Percentiles rank a stretch among this genome's conserved stretches.
Conservation (phyloP, 2,113 vertebrate species). For the Columba janthina region DNA sequence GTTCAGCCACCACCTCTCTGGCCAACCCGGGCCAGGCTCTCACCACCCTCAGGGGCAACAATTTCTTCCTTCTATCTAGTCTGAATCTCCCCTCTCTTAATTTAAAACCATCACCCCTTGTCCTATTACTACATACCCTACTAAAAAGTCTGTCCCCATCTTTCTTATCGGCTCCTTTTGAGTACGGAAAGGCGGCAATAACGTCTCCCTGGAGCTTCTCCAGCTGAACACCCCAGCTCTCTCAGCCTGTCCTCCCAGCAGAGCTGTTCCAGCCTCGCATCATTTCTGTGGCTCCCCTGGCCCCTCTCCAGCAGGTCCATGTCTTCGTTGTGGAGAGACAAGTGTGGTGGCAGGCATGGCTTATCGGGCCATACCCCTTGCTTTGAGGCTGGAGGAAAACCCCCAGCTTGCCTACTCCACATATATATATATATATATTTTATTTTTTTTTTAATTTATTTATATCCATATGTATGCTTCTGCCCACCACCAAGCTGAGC, state of each 20-base stretch:
- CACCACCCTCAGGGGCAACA: no score
- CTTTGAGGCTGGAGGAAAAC: neutral
- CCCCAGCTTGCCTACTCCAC: no score
- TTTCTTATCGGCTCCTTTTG: neutral
- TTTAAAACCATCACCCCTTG: neutral
- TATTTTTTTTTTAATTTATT: neutral
- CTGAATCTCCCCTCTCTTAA: neutral
- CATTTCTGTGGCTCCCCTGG: neutral
- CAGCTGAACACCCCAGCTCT: neutral
- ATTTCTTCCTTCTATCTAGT: no score
- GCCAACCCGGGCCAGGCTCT: no score
- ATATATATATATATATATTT: no score
- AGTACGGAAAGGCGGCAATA: accelerated
- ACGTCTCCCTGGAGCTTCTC: neutral
- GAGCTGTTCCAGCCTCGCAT: accelerated
- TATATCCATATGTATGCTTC: accelerated
- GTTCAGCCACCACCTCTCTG: no score
- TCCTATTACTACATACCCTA: neutral
- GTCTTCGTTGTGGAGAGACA: accelerated
- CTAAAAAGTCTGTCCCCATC: neutral
- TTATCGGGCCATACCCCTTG: neutral
- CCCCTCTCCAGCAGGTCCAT: accelerated
- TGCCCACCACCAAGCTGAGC: neutral
- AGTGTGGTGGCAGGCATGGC: neutral
- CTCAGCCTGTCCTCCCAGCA: neutral